These are phyloP conservation scores for Hypocryptadius cinnamomeus DNA, from an alignment of 2,113 vertebrate species.

Conservation along the genomic window DNA sequence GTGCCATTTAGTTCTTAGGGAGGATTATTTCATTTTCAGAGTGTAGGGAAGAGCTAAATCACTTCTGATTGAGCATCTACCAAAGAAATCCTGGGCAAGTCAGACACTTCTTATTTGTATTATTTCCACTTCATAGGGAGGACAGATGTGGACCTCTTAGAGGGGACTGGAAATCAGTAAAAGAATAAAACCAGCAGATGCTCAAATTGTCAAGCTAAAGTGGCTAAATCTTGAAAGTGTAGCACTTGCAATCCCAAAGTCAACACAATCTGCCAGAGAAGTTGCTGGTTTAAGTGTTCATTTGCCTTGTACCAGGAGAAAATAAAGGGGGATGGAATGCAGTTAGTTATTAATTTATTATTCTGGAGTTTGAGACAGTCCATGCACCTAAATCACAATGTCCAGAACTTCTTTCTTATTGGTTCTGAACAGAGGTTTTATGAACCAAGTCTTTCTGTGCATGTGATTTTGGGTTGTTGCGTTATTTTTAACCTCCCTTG, in stretches of 20 bases:
- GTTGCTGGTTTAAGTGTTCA: not conserved
- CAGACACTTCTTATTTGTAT: not conserved
- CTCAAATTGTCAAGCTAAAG: not conserved
- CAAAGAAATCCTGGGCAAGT: not conserved
- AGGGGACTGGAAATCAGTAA: not conserved
- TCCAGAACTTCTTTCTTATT: not conserved
- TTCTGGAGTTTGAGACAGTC: not conserved
- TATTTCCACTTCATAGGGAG: not conserved
- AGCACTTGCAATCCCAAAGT: not conserved
- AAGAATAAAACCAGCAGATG: not conserved
- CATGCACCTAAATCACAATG: not conserved
- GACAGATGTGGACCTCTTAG: not conserved
- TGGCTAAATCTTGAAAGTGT: not conserved
- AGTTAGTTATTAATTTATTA: not conserved
- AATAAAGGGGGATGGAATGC: not conserved
- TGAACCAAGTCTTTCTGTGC: not conserved
- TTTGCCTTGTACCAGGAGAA: not conserved
- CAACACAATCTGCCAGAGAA: not conserved
- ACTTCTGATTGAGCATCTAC: not conserved
- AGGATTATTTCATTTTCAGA: not conserved
- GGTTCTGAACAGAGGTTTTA: not conserved
- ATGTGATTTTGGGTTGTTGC: not conserved
- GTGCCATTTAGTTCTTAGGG: not conserved
- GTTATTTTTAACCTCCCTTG: not conserved
- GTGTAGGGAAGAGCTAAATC: not conserved